phyloP scores from a whole-genome alignment of 2,797 vertebrate genomes.

The Xenopus petersii region DNA sequence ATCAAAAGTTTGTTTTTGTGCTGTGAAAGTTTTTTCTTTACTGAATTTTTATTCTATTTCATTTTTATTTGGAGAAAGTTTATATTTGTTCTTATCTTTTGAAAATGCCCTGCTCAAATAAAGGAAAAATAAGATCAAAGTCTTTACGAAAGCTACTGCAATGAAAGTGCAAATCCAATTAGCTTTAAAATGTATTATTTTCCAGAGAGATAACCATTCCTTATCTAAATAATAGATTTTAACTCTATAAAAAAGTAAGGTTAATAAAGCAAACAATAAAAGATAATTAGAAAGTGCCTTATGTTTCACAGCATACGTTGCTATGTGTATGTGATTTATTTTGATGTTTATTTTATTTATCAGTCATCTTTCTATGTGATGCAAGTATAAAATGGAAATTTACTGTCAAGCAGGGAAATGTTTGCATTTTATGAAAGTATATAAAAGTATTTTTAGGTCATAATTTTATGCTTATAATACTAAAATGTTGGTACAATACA shows the following conservation, averaged over 20 bases:
- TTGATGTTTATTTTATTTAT: slow-evolving; percentile 8
- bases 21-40: no score
- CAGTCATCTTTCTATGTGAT: neutral
- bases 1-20: no score
- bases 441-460: no score
- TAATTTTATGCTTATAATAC: no score
- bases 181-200: slow-evolving; percentile 46
- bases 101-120: slow-evolving; percentile 16
- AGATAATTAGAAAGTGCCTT: slow-evolving; percentile 38
- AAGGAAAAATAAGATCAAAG: slow-evolving; percentile 33
- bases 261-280: slow-evolving; percentile 44
- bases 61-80: slow-evolving; percentile 9
- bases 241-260: slow-evolving; percentile 34
- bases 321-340: slow-evolving; percentile 11
- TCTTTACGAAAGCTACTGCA: slow-evolving; percentile 17
- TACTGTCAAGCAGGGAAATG: no score
- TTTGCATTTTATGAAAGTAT: no score
- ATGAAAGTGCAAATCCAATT: slow-evolving; percentile 39
- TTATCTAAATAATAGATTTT: slow-evolving; percentile 48
- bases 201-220: slow-evolving; percentile 30
- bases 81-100: slow-evolving; percentile 13
- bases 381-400: no score
- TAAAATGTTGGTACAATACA: no score
- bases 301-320: slow-evolving; percentile 13
- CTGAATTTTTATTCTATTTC: neutral